Evolutionary conservation across 2,113 vertebrate species (phyloP), one percentile per base, ranked within the genome.

Genomic region (Nannospalax galili): DNA sequence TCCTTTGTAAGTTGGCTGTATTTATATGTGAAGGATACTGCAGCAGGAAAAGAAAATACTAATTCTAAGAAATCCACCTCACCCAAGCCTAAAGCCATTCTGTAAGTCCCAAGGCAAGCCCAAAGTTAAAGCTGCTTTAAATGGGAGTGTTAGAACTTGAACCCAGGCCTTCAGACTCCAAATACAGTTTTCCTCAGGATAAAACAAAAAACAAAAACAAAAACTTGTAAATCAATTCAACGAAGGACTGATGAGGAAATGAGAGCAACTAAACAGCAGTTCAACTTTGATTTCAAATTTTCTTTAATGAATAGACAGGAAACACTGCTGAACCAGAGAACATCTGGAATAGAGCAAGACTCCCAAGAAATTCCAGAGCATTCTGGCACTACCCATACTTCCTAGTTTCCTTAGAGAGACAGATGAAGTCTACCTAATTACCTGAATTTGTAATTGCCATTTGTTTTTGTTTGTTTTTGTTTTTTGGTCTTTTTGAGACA

Each of bases 91-190:
- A 88, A 89, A 32, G 88, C 15, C 24, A 95, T 14, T 32, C 65
- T n/a, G 19, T 17, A 81, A 85, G 26, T 14, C 10, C 3, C 35
- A 94, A 87, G 20, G 26, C 4, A 88, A 80, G 12, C 79, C 40
- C 93, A 69, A 93, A 80, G 85, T 62, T 80, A n/a, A 88, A 81
- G 73, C 65, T 92, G 86, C n/a, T 81, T 85, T 95, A 95, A 58
- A 92, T 28, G 12, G 40, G n/a, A 92, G 75, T 74, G 22, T 70
- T 37, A 92, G 24, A 94, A 77, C 28, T 20, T 75, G 81, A 96
- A 90, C 22, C 24, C 5, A 62, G 32, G 28, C 75, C 62, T 90
- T 95, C 42, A 48, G 42, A 84, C 77, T 81, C 24, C 75, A 94
- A 86, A 88, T 9, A 89, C 5, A 62, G 69, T 91, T 90, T 78